Evolutionary conservation across 2,888 invertebrate species (phyloP).

Genomic region (Cataglyphis albicans): DNA sequence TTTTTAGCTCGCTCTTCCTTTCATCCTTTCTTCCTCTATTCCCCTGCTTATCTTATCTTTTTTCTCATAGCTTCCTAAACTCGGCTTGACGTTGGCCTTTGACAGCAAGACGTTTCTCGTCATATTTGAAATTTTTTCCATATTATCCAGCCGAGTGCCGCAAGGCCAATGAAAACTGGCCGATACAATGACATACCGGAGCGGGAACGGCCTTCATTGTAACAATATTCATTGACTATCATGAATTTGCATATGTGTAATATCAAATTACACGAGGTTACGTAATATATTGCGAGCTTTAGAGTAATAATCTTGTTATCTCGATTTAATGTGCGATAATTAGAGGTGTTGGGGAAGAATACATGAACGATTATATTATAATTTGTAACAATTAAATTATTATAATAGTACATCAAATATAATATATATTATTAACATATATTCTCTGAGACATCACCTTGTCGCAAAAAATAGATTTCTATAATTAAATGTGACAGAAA

Average conservation of each 20-base stretch:
- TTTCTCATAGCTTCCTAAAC: background rate
- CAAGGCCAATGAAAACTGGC: background rate
- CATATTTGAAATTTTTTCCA: background rate
- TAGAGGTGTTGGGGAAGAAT: background rate
- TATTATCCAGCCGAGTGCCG: background rate
- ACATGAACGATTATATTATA: background rate
- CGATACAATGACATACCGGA: background rate
- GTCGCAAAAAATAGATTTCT: background rate
- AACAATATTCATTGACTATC: slow-evolving; percentile 3
- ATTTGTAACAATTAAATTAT: background rate
- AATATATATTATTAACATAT: no score
- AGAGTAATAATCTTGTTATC: background rate
- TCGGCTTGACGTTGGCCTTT: slow-evolving; percentile 10
- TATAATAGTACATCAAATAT: background rate
- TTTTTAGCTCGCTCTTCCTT: slow-evolving; percentile 32
- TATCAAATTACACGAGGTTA: slow-evolving; percentile 13
- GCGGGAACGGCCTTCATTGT: background rate
- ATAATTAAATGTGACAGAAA: background rate
- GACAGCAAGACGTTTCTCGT: slow-evolving; percentile 2
- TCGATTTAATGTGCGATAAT: background rate
- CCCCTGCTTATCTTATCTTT: background rate
- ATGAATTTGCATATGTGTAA: slow-evolving; percentile 24
- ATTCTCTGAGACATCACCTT: no score
- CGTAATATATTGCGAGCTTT: background rate
- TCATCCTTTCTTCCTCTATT: background rate